Evolutionary conservation across 2,113 vertebrate species (phyloP), one percentile per base, ranked within the genome.

Genomic region (Myotis lucifugus): DNA sequence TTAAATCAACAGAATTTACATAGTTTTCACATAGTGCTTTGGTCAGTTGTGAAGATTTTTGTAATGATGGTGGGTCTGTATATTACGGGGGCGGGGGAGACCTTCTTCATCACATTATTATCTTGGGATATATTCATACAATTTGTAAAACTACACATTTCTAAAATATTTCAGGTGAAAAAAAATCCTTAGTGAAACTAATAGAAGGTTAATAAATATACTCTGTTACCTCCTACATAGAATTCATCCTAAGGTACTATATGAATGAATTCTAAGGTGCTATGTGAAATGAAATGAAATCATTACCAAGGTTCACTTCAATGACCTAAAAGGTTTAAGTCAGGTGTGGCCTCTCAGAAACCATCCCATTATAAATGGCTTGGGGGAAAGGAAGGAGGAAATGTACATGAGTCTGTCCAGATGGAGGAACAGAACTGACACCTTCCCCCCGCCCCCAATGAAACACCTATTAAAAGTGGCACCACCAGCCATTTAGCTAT

Each of bases 381-480:
- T 48, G 74, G 73, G 15, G 25, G 29, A 76, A 83, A 94, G 19
- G 34, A 91, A 79, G 67, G 42, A 88, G 50, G 56, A 95, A 88
- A 88, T 72, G 10, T 52, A 91, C 27, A 89, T 76, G 72, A 93
- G 59, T 81, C n/a, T 93, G 67, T 78, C 13, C 79, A 93, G 81
- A 73, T 46, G 6, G 70, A 72, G 40, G 95, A 94, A 82, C 18
- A 89, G 56, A 94, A 78, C n/a, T 66, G 77, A 83, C 18, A 78
- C 37, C 37, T 37, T 37, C 37, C 37, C 37, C 37, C 37, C 46
- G 8, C 18, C 34, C 34, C 70, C 34, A 69, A 8, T 52, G 48
- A 59, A 88, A 94, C 56, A 69, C 11, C 54, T 88, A 96, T 85
- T 81, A 79, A 94, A 93, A 96, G 87, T 69, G 87, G 48, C 11